Evolutionary conservation across 2,888 invertebrate species (phyloP), one percentile per base, ranked within the genome.

Genomic region (Epistrophe grossulariae): DNA sequence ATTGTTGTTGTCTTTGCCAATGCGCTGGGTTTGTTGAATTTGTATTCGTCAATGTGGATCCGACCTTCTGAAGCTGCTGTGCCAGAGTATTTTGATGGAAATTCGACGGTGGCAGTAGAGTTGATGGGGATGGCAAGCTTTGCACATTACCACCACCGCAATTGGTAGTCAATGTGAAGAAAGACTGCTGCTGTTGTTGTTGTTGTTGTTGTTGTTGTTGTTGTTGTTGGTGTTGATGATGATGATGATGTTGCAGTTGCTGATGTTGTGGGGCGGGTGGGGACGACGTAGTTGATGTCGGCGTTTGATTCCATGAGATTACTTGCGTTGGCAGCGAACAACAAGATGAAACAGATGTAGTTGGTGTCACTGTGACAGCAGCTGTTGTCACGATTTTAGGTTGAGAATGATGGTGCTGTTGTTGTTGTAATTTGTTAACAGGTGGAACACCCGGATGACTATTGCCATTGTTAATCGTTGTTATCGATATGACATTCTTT

Each of bases 31-130:
- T 40, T 55, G 71, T 50, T 43, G 82, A 64, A 71, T 66, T 24
- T 43, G 66, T 45, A 48, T 48, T 88, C 45, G 88, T 81, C 45
- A 82, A 70, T 17, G 82, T 68, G 31, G 84, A 78, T 76, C 76
- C 81, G 40, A 92, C 91, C 88, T 92, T 92, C 79, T 92, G 92
- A 83, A 92, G 83, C 84, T 92, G 92, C 73, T 92, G 92, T 38
- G 92, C 92, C 88, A 92, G 82, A 19, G 92, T 92, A 50, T 91
- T 92, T 84, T 92, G 91, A 89, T 92, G 92, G 84, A 92, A 92
- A 85, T 92, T 92, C n/a, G 92, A 92, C 40, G 92, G 92, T 57
- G 92, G 92, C 88, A 92, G 77, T 11, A 91, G 83, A 40, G 88
- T 71, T 24, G 89, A 79, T 24, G 88, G 17, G 72, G 89, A 59